Base-by-base conservation (phyloP, 2,888 invertebrate species). In the Cephus spinipes region DNA sequence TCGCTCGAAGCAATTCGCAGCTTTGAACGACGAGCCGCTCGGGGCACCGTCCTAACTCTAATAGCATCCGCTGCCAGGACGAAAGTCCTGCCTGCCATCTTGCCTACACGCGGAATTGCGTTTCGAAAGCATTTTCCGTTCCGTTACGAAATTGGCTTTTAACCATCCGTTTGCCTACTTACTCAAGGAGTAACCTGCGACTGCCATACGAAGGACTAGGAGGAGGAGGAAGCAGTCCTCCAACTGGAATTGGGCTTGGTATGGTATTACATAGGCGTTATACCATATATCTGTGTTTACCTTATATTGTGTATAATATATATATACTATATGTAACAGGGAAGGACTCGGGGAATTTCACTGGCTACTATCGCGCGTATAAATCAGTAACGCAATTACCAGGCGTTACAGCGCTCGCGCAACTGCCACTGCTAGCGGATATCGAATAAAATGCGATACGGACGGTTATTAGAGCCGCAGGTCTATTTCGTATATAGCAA, bases 401-500 rank as follows among this genome's bases (percentile, higher is more conserved):
- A 74, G 76, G 71, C 55, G 74, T 77, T 71, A 68, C 68, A 55
- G 15, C 9, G 23, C 55, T 55, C 73, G 36, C 40, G 68, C 35
- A 74, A 74, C 74, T 74, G 74, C 34, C 74, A 74, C 35, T 15
- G 74, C 33, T 6, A 33, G 31, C 74, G 35, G 74, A 74, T 74
- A 74, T 74, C 74, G 74, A 74, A 35, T 74, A 74, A 74, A 74
- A 74, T 33, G 74, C 74, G 74, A 74, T 74, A 74, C 74, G 35
- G 33, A 76, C 71, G 34, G 71, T 71, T 76, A 36, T 40, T 69
- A 76, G 76, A 76, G 71, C 32, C 71, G 71, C 73, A 32, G 75
- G 68, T 75, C 79, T 79, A 69, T 83, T 83, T 80, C 79, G 81
- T 83, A 79, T 85, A 81, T 80, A 81, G 84, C 83, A 83, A 85